These are phyloP conservation scores for Trichoplusia ni DNA, from an alignment of 1,140 invertebrate species.

Conservation along the genomic window DNA sequence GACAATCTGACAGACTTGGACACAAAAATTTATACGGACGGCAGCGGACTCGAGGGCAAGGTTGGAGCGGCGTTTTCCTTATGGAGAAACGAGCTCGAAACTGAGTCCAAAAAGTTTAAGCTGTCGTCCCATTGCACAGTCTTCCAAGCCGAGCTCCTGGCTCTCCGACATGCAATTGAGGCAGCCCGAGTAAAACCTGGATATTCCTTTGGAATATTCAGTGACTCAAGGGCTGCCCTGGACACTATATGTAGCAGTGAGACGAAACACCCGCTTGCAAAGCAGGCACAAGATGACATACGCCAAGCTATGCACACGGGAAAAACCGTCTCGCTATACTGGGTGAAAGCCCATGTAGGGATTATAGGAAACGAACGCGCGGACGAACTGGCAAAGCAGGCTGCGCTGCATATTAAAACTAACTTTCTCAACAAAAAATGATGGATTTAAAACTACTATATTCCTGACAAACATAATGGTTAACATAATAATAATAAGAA, in stretches of 20 bases:
- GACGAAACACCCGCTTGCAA: constrained; percentile 15
- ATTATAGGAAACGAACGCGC: constrained; percentile 1
- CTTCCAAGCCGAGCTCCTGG: constrained; percentile 37
- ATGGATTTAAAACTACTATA: too few relatives aligned
- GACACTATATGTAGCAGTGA: too few relatives aligned
- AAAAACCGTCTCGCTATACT: neutral
- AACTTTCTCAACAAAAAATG: too few relatives aligned
- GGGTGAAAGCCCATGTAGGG: constrained; percentile 18
- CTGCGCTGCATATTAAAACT: constrained; percentile 21
- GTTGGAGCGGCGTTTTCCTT: too few relatives aligned
- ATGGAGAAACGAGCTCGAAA: too few relatives aligned
- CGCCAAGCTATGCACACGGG: neutral
- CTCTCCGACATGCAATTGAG: too few relatives aligned
- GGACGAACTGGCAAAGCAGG: constrained; percentile 32
- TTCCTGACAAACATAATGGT: too few relatives aligned
- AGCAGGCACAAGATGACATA: neutral
- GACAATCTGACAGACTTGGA: neutral
- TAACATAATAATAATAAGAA: too few relatives aligned
- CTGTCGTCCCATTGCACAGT: constrained; percentile 29
- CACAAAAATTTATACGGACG: constrained; percentile 37
- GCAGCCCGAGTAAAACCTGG: too few relatives aligned
- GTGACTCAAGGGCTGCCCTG: too few relatives aligned
- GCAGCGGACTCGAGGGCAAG: constrained; percentile 37
- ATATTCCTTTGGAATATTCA: too few relatives aligned
- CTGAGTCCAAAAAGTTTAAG: neutral